Conservation (phyloP, 2,797 vertebrate genomes). For the Sebastes glaucus region DNA sequence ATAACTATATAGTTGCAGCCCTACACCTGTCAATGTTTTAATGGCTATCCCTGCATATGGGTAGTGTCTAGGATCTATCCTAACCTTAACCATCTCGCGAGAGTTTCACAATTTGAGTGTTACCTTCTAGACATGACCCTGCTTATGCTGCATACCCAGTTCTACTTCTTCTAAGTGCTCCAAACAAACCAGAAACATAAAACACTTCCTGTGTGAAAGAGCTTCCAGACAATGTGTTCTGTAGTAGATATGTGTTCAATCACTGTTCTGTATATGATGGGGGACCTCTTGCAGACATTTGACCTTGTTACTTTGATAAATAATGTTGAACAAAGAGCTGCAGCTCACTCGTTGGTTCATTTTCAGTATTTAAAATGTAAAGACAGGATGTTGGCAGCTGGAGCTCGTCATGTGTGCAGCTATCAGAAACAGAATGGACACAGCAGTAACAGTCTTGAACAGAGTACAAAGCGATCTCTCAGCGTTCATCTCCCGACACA, state of each 20-base stretch:
- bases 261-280: neutral
- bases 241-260: no score
- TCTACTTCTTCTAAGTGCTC: neutral
- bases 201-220: neutral
- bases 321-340: neutral
- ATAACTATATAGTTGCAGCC: no score
- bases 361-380: neutral
- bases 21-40: neutral
- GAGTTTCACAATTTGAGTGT: neutral
- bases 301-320: neutral
- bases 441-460: neutral
- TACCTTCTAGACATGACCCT: no score
- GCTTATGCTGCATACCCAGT: no score
- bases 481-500: conserved; percentile 34
- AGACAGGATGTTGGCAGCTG: neutral
- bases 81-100: no score
- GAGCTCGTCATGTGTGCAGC: neutral
- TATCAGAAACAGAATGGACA: neutral
- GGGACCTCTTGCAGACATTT: neutral
- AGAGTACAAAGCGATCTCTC: conserved; percentile 53
- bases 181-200: no score
- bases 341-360: neutral
- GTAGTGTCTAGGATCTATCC: no score
- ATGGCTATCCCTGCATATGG: neutral
- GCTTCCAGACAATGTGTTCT: neutral